Conservation (phyloP, 2,113 vertebrate genomes). For the Xyliphius kryptos region DNA sequence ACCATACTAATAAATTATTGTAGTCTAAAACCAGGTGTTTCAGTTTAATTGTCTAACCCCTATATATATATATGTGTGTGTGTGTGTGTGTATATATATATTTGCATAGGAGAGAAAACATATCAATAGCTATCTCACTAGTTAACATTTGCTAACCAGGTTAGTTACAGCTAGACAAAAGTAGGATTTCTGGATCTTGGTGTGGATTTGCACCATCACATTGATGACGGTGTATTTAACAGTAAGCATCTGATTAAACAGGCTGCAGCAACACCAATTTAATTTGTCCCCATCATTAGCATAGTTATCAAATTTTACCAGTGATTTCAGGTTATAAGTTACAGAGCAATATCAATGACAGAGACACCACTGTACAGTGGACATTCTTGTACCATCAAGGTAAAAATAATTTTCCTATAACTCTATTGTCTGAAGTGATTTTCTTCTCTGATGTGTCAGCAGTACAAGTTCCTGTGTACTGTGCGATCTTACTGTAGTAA, state of each 20-base stretch:
- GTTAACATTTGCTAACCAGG: background rate
- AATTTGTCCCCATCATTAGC: background rate
- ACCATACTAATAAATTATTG: no score
- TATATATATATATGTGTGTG: no score
- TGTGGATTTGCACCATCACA: background rate
- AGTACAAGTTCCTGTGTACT: background rate
- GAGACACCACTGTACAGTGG: background rate
- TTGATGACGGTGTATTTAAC: background rate
- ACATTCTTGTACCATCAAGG: background rate
- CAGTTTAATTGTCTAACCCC: no score
- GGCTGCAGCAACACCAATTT: background rate
- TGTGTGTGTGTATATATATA: background rate
- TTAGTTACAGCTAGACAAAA: background rate
- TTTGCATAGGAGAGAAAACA: background rate
- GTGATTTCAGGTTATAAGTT: background rate
- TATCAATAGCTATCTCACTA: background rate
- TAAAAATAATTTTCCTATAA: background rate
- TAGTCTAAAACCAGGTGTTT: no score
- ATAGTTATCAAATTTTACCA: background rate
- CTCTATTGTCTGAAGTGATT: background rate
- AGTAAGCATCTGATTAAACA: background rate
- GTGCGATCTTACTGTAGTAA: background rate
- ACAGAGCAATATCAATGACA: background rate
- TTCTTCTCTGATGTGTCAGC: background rate
- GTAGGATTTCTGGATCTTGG: background rate